Evolutionary conservation across 1,140 invertebrate genomes (phyloP).

Genomic region (Brachionus angularis): DNA sequence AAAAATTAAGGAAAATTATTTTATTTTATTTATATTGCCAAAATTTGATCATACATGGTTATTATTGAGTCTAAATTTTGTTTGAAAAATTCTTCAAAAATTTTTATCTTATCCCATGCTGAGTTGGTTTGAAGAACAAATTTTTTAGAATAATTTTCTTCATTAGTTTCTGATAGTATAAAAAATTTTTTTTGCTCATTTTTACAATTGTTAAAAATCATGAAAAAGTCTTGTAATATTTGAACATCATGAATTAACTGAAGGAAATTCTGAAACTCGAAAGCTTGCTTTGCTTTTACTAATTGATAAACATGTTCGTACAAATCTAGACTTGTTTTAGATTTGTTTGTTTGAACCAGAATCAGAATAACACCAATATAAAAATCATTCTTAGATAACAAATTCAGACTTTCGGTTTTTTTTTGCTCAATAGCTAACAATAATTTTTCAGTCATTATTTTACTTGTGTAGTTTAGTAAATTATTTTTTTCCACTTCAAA

Average conservation of each 20-base stretch:
- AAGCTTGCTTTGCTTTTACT: neutral
- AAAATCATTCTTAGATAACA: neutral
- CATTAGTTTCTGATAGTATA: too few relatives aligned
- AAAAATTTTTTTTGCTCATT: neutral
- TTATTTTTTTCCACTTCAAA: neutral
- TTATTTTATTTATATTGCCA: too few relatives aligned
- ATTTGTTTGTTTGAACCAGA: neutral
- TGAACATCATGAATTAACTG: neutral
- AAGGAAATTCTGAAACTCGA: neutral
- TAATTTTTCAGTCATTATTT: constrained; percentile 2
- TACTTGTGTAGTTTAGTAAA: neutral
- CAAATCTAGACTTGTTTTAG: neutral
- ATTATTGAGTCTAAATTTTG: too few relatives aligned
- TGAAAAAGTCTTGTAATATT: constrained; percentile 13
- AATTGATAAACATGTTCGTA: neutral
- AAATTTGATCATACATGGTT: too few relatives aligned
- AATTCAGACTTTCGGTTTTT: neutral
- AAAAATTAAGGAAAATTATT: too few relatives aligned
- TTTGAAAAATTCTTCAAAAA: too few relatives aligned
- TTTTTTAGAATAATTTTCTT: too few relatives aligned
- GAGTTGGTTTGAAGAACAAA: too few relatives aligned
- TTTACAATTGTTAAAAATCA: constrained; percentile 1
- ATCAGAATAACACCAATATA: neutral
- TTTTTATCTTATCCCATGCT: too few relatives aligned
- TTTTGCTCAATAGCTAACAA: neutral